These are phyloP conservation scores for Platycnemis pennipes DNA, from an alignment of 2,888 invertebrate species.

Conservation along the genomic window DNA sequence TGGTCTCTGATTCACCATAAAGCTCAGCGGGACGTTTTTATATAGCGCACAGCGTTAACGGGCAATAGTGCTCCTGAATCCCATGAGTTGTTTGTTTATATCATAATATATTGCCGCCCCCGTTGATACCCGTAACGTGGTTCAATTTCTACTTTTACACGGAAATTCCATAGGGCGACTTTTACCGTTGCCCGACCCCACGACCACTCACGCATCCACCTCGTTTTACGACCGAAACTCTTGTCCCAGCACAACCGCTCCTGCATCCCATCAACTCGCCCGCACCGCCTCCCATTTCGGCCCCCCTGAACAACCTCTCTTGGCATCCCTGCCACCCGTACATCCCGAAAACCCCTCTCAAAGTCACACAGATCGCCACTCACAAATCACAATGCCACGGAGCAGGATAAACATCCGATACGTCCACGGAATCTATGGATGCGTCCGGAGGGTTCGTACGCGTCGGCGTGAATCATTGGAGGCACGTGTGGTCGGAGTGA, in stretches of 20 bases:
- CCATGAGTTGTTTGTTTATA: background rate
- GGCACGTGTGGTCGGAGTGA: background rate
- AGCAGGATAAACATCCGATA: constrained; percentile 47
- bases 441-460: background rate
- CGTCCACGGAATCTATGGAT: constrained; percentile 32
- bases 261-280: background rate
- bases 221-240: background rate
- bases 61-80: background rate
- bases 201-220: background rate
- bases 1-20: background rate
- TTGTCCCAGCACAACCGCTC: background rate
- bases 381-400: constrained; percentile 40
- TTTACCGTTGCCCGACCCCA: background rate
- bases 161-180: background rate
- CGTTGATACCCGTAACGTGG: background rate
- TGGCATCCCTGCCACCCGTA: too few relatives aligned
- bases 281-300: background rate
- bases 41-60: background rate
- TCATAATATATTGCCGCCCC: background rate
- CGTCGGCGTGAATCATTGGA: constrained; percentile 4
- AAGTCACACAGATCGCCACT: background rate
- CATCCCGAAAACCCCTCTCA: background rate
- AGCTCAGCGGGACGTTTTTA: background rate
- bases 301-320: background rate
- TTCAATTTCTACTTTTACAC: background rate